Base-by-base conservation (phyloP, 2,113 vertebrate genomes). In the Heteronetta atricapilla region DNA sequence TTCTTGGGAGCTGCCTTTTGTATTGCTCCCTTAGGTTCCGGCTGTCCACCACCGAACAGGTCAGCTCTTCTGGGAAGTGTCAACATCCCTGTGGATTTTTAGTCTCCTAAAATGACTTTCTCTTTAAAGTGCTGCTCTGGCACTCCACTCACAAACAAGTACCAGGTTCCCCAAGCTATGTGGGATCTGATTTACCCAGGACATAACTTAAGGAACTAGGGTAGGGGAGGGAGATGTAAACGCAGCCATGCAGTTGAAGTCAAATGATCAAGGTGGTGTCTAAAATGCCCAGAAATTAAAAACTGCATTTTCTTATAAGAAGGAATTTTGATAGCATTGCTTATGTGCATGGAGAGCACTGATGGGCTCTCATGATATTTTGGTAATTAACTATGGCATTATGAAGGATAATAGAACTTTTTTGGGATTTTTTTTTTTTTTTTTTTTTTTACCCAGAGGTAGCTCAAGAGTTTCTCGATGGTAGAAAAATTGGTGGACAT, bases 211-310 rank as follows among this genome's bases (percentile, higher is more conserved):
- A 78, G 28, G 36, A 75, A 56, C n/a, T 2, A n/a, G 11, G 8
- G 78, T n/a, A 13, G 46, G 28, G 13, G 10, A 38, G 19, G 20
- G 16, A 58, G n/a, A 11, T 28, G 25, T 14, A 28, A 58, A 40
- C 25, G 14, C 14, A n/a, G 36, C 15, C 0, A 0, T 58, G 28
- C 4, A 66, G 40, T 8, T 44, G 19, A 42, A n/a, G 31, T 48
- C 44, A 38, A 17, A 21, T 59, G 34, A 9, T 72, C 38, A 63
- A 59, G 10, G 40, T 63, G 31, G 2, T 25, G 7, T 83, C 86
- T 73, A 50, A 86, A 63, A 58, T 13, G 15, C 31, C 5, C 29
- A 38, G 33, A 44, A 68, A 23, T 20, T 62, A 48, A 66, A 81
- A 33, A 10, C 1, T 13, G 12, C 10, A 55, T 83, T 80, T 53